These are phyloP conservation scores for Phymatocera aterrima DNA, from an alignment of 2,888 invertebrate genomes.

Conservation along the genomic window DNA sequence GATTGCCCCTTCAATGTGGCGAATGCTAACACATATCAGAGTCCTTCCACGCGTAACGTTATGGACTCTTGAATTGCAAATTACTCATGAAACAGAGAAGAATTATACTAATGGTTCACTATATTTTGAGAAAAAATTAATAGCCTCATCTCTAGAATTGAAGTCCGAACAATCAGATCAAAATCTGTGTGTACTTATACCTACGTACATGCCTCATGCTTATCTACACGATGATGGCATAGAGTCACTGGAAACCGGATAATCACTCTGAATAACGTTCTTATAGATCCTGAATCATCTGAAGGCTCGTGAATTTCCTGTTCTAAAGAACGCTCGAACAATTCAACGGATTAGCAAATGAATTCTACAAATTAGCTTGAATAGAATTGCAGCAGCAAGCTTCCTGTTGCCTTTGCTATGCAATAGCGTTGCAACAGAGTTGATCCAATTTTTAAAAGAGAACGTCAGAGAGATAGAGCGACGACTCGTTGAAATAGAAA, in stretches of 20 bases:
- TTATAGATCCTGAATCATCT: not conserved
- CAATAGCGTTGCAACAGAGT: not conserved
- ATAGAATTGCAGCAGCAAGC: not conserved
- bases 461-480: not conserved
- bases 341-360: not conserved
- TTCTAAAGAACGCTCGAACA: not conserved
- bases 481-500: not conserved
- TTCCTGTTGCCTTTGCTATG: not conserved
- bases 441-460: constrained; percentile 8
- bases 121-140: not conserved
- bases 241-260: not conserved
- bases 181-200: not conserved
- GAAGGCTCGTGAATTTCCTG: not conserved
- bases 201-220: too few species aligned
- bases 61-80: constrained; percentile 11
- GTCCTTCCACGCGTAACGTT: not conserved
- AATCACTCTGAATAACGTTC: not conserved
- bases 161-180: too few species aligned
- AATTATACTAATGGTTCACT: not conserved
- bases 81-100: not conserved
- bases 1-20: constrained; percentile 29
- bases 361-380: not conserved
- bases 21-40: constrained; percentile 5
- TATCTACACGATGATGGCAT: not conserved
- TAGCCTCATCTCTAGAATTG: not conserved